phyloP scores from a whole-genome alignment of 92 coral and sea anemone species.

The Siderastrea radians region DNA sequence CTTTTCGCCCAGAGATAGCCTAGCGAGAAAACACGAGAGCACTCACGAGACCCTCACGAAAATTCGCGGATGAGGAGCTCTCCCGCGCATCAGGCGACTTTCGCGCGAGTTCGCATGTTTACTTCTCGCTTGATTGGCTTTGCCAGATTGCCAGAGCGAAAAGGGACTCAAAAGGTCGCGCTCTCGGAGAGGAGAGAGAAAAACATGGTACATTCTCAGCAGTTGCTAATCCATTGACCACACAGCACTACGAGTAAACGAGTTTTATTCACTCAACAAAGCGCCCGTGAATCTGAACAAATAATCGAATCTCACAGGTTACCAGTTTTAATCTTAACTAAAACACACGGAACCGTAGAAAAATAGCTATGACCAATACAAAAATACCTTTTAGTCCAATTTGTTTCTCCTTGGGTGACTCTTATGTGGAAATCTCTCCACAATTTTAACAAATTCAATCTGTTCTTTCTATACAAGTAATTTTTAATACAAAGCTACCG shows the following conservation, averaged over 20 bases:
- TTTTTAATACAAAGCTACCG: conserved; percentile 12
- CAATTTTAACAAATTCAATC: conserved; percentile 16
- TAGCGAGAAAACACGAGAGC: too few species aligned
- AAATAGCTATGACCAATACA: conserved; percentile 14
- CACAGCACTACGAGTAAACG: background rate
- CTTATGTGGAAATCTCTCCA: background rate
- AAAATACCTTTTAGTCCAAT: conserved; percentile 7
- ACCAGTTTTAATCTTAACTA: background rate
- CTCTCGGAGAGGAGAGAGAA: too few species aligned
- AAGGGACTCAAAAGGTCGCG: too few species aligned
- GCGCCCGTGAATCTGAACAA: conserved; percentile 23
- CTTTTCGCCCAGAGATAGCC: too few species aligned
- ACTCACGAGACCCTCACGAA: too few species aligned
- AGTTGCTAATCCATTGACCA: background rate
- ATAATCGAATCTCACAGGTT: background rate
- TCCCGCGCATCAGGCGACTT: too few species aligned
- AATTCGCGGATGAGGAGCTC: too few species aligned
- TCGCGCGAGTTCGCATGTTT: too few species aligned
- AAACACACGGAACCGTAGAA: conserved; percentile 14
- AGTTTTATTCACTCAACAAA: conserved; percentile 32
- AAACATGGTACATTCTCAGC: too few species aligned
- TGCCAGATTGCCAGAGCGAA: too few species aligned
- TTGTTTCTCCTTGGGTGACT: background rate
- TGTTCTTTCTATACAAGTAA: conserved; percentile 11
- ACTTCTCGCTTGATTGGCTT: too few species aligned